These are phyloP conservation scores for Enhydra lutris DNA, from an alignment of 2,113 vertebrate genomes.

Conservation along the genomic window DNA sequence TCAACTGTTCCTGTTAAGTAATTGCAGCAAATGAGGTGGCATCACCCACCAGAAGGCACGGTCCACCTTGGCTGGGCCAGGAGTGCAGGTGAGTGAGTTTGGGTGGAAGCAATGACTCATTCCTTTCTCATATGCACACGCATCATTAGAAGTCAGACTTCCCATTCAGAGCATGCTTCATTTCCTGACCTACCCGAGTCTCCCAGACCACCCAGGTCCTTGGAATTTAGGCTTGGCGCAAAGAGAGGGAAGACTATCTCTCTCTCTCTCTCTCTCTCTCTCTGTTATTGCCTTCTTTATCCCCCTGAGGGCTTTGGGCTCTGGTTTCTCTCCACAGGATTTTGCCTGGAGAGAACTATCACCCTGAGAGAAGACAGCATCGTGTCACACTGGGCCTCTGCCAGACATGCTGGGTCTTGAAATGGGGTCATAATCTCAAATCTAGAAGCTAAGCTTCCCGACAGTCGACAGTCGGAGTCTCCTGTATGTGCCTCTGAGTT, in stretches of 20 bases:
- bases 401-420: background rate
- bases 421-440: background rate
- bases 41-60: rapidly evolving
- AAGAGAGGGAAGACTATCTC: background rate
- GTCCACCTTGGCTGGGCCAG: background rate
- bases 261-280: background rate
- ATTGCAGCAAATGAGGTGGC: background rate
- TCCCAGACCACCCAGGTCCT: slow-evolving; percentile 36
- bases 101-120: background rate
- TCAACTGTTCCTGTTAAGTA: background rate
- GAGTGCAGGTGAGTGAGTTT: background rate
- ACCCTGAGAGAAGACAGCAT: background rate
- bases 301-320: background rate
- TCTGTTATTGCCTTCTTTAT: background rate
- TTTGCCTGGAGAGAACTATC: background rate
- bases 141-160: background rate
- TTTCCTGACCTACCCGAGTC: slow-evolving; percentile 19
- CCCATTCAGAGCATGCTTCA: background rate
- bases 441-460: background rate
- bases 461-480: background rate
- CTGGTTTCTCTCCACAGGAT: background rate
- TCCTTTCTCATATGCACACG: background rate
- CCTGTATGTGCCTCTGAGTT: background rate
- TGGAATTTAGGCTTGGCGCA: slow-evolving; percentile 55
- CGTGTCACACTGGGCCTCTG: background rate